phyloP scores from a whole-genome alignment of 2,888 invertebrate genomes.

The Fragum fragum region DNA sequence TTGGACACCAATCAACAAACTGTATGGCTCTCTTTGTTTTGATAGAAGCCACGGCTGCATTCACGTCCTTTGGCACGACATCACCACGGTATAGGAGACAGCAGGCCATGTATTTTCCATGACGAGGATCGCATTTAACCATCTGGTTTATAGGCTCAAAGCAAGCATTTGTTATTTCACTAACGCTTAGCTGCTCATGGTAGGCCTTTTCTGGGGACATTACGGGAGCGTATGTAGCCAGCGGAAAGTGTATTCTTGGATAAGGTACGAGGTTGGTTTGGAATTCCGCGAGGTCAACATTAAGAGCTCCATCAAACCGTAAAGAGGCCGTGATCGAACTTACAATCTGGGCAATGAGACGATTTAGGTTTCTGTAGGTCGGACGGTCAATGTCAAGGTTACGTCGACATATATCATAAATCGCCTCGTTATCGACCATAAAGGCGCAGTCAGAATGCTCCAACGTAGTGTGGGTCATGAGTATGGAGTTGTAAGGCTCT shows the following conservation, averaged over 20 bases:
- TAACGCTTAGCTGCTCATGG: conserved; percentile 88
- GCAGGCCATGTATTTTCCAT: conserved; percentile 91
- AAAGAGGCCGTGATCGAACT: background rate
- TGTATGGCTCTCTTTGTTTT: conserved; percentile 85
- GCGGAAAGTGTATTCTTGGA: conserved; percentile 93
- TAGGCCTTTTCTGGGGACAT: conserved; percentile 98
- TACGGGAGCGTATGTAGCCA: conserved; percentile 95
- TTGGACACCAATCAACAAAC: conserved; percentile 8
- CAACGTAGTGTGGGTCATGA: conserved; percentile 96
- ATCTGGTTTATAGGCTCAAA: conserved; percentile 74
- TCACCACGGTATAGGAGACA: conserved; percentile 86
- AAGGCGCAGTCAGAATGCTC: conserved; percentile 13
- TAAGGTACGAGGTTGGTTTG: conserved; percentile 87
- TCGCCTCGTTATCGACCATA: background rate
- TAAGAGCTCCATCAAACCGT: background rate
- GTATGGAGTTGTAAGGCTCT: conserved; percentile 97
- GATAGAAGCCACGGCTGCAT: conserved; percentile 84
- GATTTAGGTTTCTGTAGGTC: background rate
- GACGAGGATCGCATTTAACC: conserved; percentile 80
- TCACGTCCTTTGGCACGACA: conserved; percentile 83
- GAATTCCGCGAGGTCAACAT: conserved; percentile 88
- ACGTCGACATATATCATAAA: no score
- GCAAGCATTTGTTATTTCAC: conserved; percentile 81
- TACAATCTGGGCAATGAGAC: conserved; percentile 2
- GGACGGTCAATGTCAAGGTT: background rate